Base-by-base conservation (phyloP, 2,113 vertebrate species). In the Chlorodrepanis virens region DNA sequence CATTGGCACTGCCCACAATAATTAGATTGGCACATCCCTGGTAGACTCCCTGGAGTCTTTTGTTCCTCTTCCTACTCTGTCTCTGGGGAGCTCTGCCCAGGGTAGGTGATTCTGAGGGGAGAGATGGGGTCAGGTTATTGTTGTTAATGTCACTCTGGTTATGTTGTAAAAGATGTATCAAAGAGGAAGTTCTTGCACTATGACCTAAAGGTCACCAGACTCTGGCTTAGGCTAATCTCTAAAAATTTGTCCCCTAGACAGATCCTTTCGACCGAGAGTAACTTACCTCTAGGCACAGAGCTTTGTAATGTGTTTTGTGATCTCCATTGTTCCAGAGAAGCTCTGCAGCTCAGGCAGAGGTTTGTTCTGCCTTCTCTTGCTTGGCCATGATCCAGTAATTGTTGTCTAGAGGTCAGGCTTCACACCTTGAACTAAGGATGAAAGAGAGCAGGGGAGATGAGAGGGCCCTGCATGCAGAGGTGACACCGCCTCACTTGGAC, bases 171-270 rank as follows among this genome's bases (percentile, higher is more conserved):
- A 79, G 90, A 35, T 28, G 24, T 91, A 95, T 96, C 94, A 93
- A 97, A 96, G 96, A 86, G 65, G 83, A 96, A 82, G 92, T 82
- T 91, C 96, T 92, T 95, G 92, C 80, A 87, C 95, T 95, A 25
- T 92, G 96, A 96, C 95, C 96, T 75, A 91, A 85, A 92, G 96
- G 96, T 96, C 96, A 94, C 78, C 77, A 69, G 72, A 14, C 60
- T 87, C 80, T 79, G 92, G 96, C 95, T 97, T 96, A 97, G 77
- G 71, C 49, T 97, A 94, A 97, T 93, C 90, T 92, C 92, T 75
- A 57, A 81, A 82, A 64, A 35, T 84, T 94, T 83, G 25, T 53
- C 78, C 76, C 93, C 60, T 54, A 82, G 92, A 92, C 72, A 89
- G 83, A 93, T 92, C 31, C 80, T 93, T 86, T 96, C 5, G 1